A percentile compares a stretch with the other conserved stretches of the same genome.
Conservation (phyloP, 92 coral and sea anemone genomes). For the Micromussa lordhowensis region DNA sequence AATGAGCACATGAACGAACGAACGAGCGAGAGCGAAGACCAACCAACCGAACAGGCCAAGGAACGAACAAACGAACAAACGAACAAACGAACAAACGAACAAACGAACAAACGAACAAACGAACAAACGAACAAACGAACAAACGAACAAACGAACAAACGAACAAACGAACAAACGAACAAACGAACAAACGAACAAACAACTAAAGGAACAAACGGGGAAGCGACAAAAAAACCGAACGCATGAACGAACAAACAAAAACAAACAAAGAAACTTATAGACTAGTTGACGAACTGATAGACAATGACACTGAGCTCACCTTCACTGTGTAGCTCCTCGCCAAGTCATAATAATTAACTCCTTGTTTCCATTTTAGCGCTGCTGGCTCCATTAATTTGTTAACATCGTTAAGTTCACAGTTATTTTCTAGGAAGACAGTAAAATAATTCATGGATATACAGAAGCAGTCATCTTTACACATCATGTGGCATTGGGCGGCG, state of each 20-base stretch:
- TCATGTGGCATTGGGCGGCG: slow-evolving; percentile 37
- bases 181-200: background rate
- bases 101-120: background rate
- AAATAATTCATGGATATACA: slow-evolving; percentile 37
- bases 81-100: too few relatives aligned
- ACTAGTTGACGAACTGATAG: too few relatives aligned
- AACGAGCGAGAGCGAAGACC: too few relatives aligned
- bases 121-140: background rate
- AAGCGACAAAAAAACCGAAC: too few relatives aligned
- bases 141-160: background rate
- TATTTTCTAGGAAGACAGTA: background rate
- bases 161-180: too few relatives aligned
- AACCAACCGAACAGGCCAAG: too few relatives aligned
- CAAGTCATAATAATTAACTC: slow-evolving; percentile 20
- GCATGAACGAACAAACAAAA: background rate
- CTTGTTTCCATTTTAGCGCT: slow-evolving; percentile 17
- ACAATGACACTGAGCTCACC: background rate
- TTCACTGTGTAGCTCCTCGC: slow-evolving; percentile 1
- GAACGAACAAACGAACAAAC: background rate
- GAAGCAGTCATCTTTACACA: slow-evolving; percentile 23
- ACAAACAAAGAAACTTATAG: too few relatives aligned
- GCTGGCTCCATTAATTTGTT: slow-evolving; percentile 13
- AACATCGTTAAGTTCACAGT: slow-evolving; percentile 22
- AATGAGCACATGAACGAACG: too few relatives aligned
- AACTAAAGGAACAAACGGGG: too few relatives aligned